Evolutionary conservation across 1,140 invertebrate genomes (phyloP).

Genomic region (Anastrepha ludens): DNA sequence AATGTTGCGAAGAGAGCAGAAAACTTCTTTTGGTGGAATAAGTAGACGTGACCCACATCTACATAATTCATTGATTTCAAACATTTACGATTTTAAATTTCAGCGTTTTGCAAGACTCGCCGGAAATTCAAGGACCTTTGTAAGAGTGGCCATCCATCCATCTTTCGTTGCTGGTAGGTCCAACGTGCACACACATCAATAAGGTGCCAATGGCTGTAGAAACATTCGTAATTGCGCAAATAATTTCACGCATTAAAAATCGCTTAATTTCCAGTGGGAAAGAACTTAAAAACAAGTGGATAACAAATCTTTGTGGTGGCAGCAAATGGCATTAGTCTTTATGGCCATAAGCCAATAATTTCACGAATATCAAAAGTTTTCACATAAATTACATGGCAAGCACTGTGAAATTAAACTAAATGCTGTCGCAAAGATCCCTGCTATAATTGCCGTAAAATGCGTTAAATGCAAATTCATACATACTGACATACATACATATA

Average conservation of each 20-base stretch:
- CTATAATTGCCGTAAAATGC: neutral
- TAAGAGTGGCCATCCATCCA: too few relatives aligned
- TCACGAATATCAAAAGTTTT: neutral
- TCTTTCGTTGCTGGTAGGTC: too few relatives aligned
- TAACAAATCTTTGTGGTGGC: neutral
- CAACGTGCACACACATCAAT: neutral
- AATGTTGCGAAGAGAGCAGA: too few relatives aligned
- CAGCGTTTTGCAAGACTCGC: too few relatives aligned
- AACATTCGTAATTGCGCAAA: neutral
- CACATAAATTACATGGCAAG: neutral
- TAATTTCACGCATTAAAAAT: neutral
- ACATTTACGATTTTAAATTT: too few relatives aligned
- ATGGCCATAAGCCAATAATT: neutral
- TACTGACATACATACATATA: too few relatives aligned
- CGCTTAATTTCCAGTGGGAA: neutral
- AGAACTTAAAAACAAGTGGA: neutral
- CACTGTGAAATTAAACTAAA: neutral
- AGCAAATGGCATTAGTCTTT: neutral
- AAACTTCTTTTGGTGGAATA: too few relatives aligned
- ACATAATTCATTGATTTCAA: too few relatives aligned
- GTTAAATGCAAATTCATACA: neutral
- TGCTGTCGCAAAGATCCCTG: too few relatives aligned
- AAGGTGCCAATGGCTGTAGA: neutral
- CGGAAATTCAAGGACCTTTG: too few relatives aligned
- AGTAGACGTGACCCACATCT: too few relatives aligned